A percentile compares a stretch with the other conserved stretches of the same genome.
Evolutionary conservation across 2,797 vertebrate genomes (phyloP).

Genomic region (Smutsia gigantea): DNA sequence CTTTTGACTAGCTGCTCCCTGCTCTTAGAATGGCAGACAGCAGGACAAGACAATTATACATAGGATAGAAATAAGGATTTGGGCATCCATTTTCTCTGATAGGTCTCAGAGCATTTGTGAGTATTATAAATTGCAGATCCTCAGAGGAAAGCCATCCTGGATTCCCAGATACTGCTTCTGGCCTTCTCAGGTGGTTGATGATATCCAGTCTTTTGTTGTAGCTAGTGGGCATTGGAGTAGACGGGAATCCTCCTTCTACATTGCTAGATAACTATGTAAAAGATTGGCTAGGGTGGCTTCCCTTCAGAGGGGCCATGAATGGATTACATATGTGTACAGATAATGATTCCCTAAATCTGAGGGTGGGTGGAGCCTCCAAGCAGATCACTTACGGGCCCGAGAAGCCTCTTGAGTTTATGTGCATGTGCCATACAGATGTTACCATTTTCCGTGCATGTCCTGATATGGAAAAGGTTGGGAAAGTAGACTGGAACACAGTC

Average conservation of each 20-base stretch:
- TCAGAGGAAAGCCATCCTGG: not conserved
- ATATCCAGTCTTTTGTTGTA: constrained; percentile 25
- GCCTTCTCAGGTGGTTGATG: not conserved
- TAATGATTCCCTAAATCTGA: not conserved
- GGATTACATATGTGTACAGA: not conserved
- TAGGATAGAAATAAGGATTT: constrained; percentile 5
- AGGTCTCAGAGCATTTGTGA: not conserved
- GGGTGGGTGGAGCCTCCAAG: not conserved
- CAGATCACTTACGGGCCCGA: not conserved
- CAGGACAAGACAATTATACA: not conserved
- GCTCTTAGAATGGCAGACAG: not conserved
- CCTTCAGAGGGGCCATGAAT: not conserved
- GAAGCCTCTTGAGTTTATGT: not conserved
- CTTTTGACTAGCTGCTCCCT: not conserved
- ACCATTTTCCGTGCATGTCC: not conserved
- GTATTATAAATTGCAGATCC: not conserved
- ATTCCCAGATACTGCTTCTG: not conserved
- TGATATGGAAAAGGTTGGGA: not conserved
- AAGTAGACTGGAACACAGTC: not conserved
- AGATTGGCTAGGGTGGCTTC: not conserved
- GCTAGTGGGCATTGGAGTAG: not conserved
- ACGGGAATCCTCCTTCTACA: not conserved
- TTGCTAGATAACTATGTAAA: constrained; percentile 14
- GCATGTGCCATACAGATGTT: not conserved
- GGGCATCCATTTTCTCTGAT: constrained; percentile 21